A percentile compares a stretch with the other conserved stretches of the same genome.
These are phyloP conservation scores for Galendromus occidentalis DNA, from an alignment of 1,140 invertebrate species.

Conservation along the genomic window DNA sequence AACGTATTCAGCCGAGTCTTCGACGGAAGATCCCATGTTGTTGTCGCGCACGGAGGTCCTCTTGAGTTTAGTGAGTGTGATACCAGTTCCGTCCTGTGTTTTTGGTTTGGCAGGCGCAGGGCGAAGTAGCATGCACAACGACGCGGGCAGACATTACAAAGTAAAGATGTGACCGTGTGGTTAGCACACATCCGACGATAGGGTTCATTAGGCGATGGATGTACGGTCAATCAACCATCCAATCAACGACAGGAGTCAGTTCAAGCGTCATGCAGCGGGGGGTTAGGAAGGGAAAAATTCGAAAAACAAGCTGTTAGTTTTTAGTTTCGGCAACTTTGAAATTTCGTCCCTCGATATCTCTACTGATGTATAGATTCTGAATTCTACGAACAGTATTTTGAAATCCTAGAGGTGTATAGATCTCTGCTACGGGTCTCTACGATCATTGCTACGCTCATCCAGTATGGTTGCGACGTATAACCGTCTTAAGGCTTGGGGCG, in stretches of 20 bases:
- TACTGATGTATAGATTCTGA: too few species aligned
- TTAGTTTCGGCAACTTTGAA: not conserved
- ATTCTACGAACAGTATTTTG: too few species aligned
- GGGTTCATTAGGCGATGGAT: not conserved
- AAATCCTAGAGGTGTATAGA: too few species aligned
- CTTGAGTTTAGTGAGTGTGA: conserved; percentile 6
- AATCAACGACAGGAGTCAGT: not conserved
- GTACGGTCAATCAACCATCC: not conserved
- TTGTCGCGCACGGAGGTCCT: not conserved
- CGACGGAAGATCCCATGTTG: conserved; percentile 7
- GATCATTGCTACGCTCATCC: too few species aligned
- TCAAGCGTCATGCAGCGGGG: conserved; percentile 8
- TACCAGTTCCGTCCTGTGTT: conserved; percentile 3
- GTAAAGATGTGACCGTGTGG: too few species aligned
- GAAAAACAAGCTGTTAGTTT: conserved; percentile 7
- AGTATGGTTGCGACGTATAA: too few species aligned
- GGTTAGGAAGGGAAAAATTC: not conserved
- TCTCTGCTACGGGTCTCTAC: too few species aligned
- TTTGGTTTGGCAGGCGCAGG: not conserved
- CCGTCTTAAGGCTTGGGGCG: too few species aligned
- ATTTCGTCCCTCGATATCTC: too few species aligned
- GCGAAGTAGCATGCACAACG: not conserved
- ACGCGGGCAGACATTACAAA: not conserved
- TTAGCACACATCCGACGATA: too few species aligned
- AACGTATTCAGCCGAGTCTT: conserved; percentile 10